Percentiles rank a stretch among this genome's conserved stretches.
Evolutionary conservation across 2,113 vertebrate genomes (phyloP).

Genomic region (Chloropsis hardwickii): DNA sequence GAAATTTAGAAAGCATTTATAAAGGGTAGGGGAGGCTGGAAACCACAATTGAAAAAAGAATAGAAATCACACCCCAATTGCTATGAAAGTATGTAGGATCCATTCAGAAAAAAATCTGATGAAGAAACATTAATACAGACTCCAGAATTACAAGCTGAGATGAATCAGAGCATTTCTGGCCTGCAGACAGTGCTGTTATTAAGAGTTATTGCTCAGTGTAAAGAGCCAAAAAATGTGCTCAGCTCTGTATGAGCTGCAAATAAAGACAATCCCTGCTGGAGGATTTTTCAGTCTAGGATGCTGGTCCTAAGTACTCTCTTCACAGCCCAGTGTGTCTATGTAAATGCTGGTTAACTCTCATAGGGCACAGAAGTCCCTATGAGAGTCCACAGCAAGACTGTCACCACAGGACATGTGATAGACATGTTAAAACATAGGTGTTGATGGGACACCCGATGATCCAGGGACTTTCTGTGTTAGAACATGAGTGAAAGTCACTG

Average conservation of each 20-base stretch:
- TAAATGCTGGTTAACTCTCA: neutral
- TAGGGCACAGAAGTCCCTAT: neutral
- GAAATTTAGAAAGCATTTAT: neutral
- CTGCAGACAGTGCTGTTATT: conserved; percentile 35
- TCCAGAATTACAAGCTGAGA: conserved; percentile 40
- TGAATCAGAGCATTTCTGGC: conserved; percentile 51
- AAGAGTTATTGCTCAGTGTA: conserved; percentile 29
- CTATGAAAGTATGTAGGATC: conserved; percentile 8
- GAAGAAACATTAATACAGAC: neutral
- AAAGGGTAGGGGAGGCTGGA: neutral
- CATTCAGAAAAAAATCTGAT: conserved; percentile 40
- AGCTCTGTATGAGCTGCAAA: conserved; percentile 12
- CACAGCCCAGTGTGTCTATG: neutral
- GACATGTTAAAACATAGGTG: neutral
- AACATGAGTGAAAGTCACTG: neutral
- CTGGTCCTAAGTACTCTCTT: neutral
- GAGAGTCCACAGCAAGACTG: neutral
- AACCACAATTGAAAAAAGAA: neutral
- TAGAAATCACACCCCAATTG: neutral
- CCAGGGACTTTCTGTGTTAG: neutral
- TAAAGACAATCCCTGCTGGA: neutral
- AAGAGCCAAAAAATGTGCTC: conserved; percentile 38
- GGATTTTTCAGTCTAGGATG: neutral
- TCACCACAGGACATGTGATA: neutral
- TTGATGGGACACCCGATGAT: neutral